Percentiles rank a stretch among this genome's conserved stretches.
Conservation (phyloP, 2,113 vertebrate species). For the Corvus moneduloides region DNA sequence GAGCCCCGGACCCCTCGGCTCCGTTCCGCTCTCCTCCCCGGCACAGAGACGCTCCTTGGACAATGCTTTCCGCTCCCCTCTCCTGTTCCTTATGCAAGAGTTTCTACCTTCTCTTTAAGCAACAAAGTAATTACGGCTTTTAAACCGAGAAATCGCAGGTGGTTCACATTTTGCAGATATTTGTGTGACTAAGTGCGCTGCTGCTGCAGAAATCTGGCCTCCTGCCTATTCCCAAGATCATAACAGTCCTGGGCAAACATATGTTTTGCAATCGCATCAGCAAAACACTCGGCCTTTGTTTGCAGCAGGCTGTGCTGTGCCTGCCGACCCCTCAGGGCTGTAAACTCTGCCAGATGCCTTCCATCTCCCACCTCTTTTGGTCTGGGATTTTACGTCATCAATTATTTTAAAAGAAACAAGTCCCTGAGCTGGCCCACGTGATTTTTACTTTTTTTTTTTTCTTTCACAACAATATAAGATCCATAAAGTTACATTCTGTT, state of each 20-base stretch:
- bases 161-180: background rate
- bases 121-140: background rate
- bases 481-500: background rate
- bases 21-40: background rate
- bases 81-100: background rate
- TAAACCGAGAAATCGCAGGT: background rate
- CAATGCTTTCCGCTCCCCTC: too few species aligned
- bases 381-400: background rate
- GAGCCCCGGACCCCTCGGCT: background rate
- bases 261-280: slow-evolving; percentile 61
- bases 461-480: background rate
- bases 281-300: slow-evolving; percentile 62
- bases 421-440: background rate
- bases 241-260: slow-evolving; percentile 56
- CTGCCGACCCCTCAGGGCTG: background rate
- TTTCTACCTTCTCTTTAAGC: background rate
- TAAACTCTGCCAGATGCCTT: slow-evolving; percentile 18
- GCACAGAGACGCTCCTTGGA: background rate
- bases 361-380: background rate
- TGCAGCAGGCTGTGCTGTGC: slow-evolving; percentile 23
- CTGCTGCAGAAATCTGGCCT: slow-evolving; percentile 9
- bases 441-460: background rate
- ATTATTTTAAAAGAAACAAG: background rate
- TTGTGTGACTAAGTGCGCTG: background rate
- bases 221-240: slow-evolving; percentile 39